These are phyloP conservation scores for Ricordea florida DNA, from an alignment of 92 coral and sea anemone genomes.

Conservation along the genomic window DNA sequence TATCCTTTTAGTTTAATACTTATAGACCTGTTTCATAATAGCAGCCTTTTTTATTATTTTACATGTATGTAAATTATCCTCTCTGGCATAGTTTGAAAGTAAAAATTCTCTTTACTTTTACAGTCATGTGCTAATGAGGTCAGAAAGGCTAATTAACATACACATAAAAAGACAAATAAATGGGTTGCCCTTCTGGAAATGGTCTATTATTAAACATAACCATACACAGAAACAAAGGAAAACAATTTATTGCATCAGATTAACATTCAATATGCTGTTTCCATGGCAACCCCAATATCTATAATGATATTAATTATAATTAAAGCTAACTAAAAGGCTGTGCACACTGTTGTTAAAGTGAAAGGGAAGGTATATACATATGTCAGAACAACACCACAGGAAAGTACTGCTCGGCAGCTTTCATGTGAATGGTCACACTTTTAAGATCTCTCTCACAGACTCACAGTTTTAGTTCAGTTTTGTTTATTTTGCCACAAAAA, in stretches of 20 bases:
- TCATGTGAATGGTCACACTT: not conserved
- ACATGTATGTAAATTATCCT: too few species aligned
- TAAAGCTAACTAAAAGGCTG: too few species aligned
- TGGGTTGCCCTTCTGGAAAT: not conserved
- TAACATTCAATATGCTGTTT: not conserved
- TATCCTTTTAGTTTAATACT: too few species aligned
- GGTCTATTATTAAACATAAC: not conserved
- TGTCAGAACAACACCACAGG: not conserved
- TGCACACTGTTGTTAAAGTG: not conserved
- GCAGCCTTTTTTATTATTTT: too few species aligned
- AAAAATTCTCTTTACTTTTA: too few species aligned
- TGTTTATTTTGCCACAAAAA: too few species aligned
- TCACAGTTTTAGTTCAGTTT: too few species aligned
- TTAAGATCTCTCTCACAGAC: not conserved
- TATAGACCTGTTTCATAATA: too few species aligned
- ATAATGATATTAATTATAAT: too few species aligned
- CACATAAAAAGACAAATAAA: not conserved
- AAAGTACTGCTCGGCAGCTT: not conserved
- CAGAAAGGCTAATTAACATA: not conserved
- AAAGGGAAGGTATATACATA: not conserved
- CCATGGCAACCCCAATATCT: too few species aligned
- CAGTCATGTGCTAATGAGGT: too few species aligned
- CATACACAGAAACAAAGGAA: slow-evolving; percentile 1
- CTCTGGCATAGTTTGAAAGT: too few species aligned
- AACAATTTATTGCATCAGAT: not conserved